Conservation (phyloP, 92 coral and sea anemone genomes). For the Epizoanthus rinbou region DNA sequence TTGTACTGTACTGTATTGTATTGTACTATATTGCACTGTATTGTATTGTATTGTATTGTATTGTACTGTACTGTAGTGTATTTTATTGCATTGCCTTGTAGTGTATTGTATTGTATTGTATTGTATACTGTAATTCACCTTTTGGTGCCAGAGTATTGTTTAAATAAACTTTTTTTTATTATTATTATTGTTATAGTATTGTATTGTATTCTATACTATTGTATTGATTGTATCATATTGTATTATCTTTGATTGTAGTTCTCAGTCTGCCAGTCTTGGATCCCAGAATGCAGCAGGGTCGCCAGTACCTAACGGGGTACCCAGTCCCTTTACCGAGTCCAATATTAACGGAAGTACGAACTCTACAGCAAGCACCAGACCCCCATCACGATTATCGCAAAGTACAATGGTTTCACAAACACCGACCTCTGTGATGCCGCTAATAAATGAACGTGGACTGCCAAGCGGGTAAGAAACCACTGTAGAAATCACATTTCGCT, state of each 20-base stretch:
- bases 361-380: constrained; percentile 58
- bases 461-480: constrained; percentile 83
- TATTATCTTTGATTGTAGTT: constrained; percentile 52
- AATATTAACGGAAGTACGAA: constrained; percentile 60
- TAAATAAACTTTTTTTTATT: no score
- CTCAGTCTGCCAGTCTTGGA: constrained; percentile 73
- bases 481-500: no score
- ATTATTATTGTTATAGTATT: neutral
- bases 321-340: constrained; percentile 48
- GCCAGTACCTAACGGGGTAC: constrained; percentile 55
- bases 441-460: constrained; percentile 81
- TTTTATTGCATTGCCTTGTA: no score
- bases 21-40: no score
- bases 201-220: neutral
- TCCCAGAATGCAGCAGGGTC: constrained; percentile 62
- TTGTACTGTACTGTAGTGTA: no score
- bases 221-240: neutral
- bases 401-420: constrained; percentile 69
- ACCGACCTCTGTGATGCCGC: constrained; percentile 71
- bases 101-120: no score
- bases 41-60: no score
- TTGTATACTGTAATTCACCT: no score
- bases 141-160: no score
- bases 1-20: no score
- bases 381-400: constrained; percentile 49